Conservation (phyloP, 2,888 invertebrate genomes). For the Agrotis ipsilon region DNA sequence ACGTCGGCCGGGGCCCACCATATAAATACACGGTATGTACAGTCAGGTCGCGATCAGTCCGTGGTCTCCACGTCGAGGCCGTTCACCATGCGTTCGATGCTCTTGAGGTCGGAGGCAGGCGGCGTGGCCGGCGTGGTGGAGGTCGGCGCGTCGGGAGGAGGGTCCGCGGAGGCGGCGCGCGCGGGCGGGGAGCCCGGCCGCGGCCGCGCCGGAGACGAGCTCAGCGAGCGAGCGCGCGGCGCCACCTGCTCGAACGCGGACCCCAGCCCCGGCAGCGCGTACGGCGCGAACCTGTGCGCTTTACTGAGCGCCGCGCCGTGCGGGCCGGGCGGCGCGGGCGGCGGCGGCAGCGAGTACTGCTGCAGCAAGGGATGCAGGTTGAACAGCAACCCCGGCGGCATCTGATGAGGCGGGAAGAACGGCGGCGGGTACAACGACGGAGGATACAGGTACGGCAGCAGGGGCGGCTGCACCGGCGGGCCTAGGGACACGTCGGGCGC, state of each 20-base stretch:
- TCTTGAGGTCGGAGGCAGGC: conserved; percentile 96
- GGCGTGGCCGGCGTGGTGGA: conserved; percentile 90
- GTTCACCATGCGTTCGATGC: conserved; percentile 99
- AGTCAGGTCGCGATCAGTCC: conserved; percentile 83
- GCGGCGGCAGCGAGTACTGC: conserved; percentile 95
- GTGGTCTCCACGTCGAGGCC: conserved; percentile 96
- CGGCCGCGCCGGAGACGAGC: conserved; percentile 91
- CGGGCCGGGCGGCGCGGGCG: conserved; percentile 92
- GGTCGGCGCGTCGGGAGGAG: conserved; percentile 90
- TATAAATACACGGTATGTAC: conserved; percentile 90
- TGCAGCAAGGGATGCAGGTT: conserved; percentile 97
- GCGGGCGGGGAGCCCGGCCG: conserved; percentile 83
- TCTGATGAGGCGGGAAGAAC: conserved; percentile 94
- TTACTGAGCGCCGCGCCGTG: conserved; percentile 93
- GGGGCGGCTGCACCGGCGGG: conserved; percentile 97
- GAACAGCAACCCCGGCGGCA: conserved; percentile 96
- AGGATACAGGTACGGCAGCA: conserved; percentile 98
- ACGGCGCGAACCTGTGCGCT: conserved; percentile 96
- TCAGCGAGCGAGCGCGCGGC: conserved; percentile 93
- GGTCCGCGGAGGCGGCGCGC: conserved; percentile 89
- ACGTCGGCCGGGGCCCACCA: conserved; percentile 80
- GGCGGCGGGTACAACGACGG: conserved; percentile 96
- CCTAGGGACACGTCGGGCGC: conserved; percentile 98
- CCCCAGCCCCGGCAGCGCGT: conserved; percentile 95
- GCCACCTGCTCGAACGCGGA: conserved; percentile 98